Conservation (phyloP, 2,113 vertebrate species). For the Hippopotamus amphibius region DNA sequence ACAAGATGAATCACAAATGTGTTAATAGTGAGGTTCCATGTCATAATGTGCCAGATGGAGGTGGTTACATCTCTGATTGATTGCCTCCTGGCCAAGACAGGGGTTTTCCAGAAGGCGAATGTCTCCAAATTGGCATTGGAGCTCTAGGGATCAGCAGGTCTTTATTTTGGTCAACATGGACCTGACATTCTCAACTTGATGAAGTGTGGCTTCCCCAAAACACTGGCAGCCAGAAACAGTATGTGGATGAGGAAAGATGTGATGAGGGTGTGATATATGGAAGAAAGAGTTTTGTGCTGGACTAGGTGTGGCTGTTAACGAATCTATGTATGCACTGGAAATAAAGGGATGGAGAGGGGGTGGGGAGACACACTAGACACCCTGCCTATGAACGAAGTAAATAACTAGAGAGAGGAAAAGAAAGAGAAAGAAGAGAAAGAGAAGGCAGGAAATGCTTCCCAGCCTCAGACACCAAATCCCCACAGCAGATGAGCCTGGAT, state of each 20-base stretch:
- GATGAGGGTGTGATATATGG: constrained; percentile 10
- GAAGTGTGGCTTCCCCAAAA: constrained; percentile 68
- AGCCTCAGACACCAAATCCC: constrained; percentile 73
- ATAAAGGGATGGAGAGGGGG: background rate
- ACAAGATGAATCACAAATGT: constrained; percentile 87
- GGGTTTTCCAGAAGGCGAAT: constrained; percentile 85
- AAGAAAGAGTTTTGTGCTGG: background rate
- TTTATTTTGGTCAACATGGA: constrained; percentile 81
- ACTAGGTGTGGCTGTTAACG: background rate
- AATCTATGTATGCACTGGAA: background rate
- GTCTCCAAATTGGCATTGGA: constrained; percentile 81
- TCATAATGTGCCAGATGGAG: constrained; percentile 88
- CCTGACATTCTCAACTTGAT: constrained; percentile 77
- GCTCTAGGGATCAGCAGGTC: constrained; percentile 70
- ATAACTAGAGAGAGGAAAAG: constrained; percentile 66
- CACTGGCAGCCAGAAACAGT: background rate
- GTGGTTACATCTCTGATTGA: constrained; percentile 88
- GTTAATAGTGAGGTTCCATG: constrained; percentile 85
- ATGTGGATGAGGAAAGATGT: background rate
- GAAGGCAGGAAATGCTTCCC: constrained; percentile 73
- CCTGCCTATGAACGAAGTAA: background rate
- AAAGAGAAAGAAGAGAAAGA: background rate
- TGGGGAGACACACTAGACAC: background rate
- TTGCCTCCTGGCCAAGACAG: constrained; percentile 85
- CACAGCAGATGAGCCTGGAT: constrained; percentile 71